phyloP scores from a whole-genome alignment of 2,888 invertebrate species.

The Cartodere bifasciata region DNA sequence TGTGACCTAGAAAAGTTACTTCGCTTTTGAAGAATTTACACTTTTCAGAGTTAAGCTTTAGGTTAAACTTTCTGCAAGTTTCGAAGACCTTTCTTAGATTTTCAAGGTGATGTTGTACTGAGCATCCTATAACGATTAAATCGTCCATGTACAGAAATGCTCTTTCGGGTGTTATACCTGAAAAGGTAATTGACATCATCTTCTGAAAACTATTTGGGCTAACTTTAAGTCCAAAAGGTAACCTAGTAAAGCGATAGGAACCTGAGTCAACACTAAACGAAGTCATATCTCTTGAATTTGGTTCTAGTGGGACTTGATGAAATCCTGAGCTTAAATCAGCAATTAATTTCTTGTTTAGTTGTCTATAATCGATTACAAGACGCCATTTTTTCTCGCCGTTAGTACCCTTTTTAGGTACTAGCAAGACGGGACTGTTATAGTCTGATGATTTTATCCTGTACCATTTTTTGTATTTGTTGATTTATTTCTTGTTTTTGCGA shows the following conservation, averaged over 20 bases:
- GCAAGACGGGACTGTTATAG: conserved; percentile 4
- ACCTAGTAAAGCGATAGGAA: conserved; percentile 14
- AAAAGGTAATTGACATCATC: conserved; percentile 20
- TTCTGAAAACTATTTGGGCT: conserved; percentile 17
- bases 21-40: conserved; percentile 11
- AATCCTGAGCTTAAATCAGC: conserved; percentile 7
- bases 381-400: conserved; percentile 14
- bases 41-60: conserved; percentile 13
- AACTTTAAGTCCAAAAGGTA: conserved; percentile 17
- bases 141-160: conserved; percentile 20
- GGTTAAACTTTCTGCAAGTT: conserved; percentile 8
- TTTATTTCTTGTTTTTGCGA: too few species aligned
- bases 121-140: conserved; percentile 17
- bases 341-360: conserved; percentile 1
- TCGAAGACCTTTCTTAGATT: conserved; percentile 10
- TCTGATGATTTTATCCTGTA: too few species aligned
- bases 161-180: conserved; percentile 14
- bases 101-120: conserved; percentile 13
- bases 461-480: too few species aligned
- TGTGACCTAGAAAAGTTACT: conserved; percentile 10
- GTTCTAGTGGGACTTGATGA: conserved; percentile 5
- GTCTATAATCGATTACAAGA: conserved; percentile 13
- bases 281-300: conserved; percentile 11
- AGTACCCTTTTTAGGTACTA: conserved; percentile 5
- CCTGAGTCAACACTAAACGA: conserved; percentile 14